These are phyloP conservation scores for Agapornis roseicollis DNA, from an alignment of 2,113 vertebrate genomes.

Conservation along the genomic window DNA sequence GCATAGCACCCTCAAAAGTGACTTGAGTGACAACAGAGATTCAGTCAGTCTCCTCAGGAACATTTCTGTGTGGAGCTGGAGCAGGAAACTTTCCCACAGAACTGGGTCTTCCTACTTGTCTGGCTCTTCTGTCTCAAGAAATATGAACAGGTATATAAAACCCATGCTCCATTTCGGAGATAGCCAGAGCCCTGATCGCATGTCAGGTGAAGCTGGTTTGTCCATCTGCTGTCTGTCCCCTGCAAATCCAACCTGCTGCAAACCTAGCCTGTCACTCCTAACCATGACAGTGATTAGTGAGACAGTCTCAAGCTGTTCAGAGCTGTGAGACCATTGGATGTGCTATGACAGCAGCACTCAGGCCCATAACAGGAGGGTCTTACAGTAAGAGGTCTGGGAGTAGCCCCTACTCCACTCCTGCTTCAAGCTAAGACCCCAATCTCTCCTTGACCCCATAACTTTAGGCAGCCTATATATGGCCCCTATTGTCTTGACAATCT, in stretches of 20 bases:
- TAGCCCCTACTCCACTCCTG: not conserved
- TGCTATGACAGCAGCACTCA: not conserved
- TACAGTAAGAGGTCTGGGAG: not conserved
- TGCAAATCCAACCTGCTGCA: not conserved
- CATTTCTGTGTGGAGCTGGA: not conserved
- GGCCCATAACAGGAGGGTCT: fast-evolving
- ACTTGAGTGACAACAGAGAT: not conserved
- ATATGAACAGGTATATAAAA: not conserved
- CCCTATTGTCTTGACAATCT: fast-evolving
- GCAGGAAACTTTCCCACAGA: not conserved
- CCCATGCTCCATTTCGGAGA: not conserved
- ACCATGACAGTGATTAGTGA: not conserved
- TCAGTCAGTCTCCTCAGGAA: not conserved
- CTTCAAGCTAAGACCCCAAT: not conserved
- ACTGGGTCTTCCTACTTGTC: not conserved
- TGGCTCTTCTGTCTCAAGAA: not conserved
- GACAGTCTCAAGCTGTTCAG: not conserved
- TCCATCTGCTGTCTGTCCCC: not conserved
- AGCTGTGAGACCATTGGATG: not conserved
- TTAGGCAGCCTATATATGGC: not conserved
- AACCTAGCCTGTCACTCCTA: not conserved
- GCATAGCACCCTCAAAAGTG: not conserved
- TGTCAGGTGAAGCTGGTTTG: not conserved
- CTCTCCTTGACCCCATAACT: not conserved
- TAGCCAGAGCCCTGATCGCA: fast-evolving